phyloP scores from a whole-genome alignment of 2,797 vertebrate genomes.

The Pristis pectinata region DNA sequence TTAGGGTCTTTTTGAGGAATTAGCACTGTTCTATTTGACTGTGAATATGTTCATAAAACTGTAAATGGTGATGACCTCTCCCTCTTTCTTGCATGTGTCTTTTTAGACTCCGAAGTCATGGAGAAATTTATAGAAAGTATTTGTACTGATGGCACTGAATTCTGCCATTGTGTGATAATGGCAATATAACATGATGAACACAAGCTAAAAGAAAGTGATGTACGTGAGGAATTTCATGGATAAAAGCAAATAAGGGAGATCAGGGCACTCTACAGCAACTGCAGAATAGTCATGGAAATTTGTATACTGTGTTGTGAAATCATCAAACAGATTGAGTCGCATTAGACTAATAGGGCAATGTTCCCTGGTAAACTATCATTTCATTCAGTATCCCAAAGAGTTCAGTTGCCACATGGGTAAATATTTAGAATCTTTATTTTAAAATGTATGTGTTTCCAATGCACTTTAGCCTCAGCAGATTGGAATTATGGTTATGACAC shows the following conservation, averaged over 20 bases:
- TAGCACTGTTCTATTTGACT: not conserved
- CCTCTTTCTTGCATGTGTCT: not conserved
- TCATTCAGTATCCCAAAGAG: not conserved
- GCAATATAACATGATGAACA: conserved; percentile 53
- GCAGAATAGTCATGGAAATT: not conserved
- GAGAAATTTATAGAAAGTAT: conserved; percentile 54
- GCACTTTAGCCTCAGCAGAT: not conserved
- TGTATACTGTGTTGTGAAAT: not conserved
- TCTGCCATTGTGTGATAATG: conserved; percentile 52
- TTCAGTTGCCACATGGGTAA: not conserved
- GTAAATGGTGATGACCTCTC: not conserved
- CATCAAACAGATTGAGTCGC: not conserved
- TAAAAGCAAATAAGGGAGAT: not conserved
- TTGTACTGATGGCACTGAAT: conserved; percentile 54
- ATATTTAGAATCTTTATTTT: conserved; percentile 15
- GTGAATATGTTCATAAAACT: not conserved
- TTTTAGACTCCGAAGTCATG: conserved; percentile 45
- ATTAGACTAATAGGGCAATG: not conserved
- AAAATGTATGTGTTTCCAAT: not conserved
- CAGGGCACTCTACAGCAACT: not conserved
- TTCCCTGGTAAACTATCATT: not conserved
- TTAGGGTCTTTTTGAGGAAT: not conserved
- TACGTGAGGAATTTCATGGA: conserved; percentile 58
- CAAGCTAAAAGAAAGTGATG: conserved; percentile 50
- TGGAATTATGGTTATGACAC: not conserved